phyloP scores from a whole-genome alignment of 1,140 invertebrate species.

The Chrysomallon squamiferum region DNA sequence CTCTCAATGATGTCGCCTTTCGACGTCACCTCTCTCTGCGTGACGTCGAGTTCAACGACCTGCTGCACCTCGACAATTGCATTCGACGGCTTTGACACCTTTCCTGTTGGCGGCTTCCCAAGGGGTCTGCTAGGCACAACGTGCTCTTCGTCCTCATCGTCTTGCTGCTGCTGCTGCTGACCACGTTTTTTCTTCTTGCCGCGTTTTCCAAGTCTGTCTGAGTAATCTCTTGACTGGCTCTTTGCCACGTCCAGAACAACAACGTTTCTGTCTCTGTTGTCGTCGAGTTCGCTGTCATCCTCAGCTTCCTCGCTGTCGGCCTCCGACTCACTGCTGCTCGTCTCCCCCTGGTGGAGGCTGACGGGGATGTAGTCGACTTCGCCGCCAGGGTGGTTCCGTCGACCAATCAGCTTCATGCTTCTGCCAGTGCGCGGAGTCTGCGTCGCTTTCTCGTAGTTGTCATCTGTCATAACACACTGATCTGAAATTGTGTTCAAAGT shows the following conservation, averaged over 20 bases:
- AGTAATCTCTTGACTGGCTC: conserved; percentile 17
- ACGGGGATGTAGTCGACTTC: conserved; percentile 12
- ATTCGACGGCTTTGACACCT: conserved; percentile 13
- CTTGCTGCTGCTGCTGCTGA: not conserved
- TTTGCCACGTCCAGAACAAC: conserved; percentile 18
- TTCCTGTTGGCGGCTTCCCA: conserved; percentile 8
- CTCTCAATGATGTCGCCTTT: conserved; percentile 26
- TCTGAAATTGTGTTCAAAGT: no score
- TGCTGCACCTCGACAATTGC: conserved; percentile 49
- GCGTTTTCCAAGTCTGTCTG: conserved; percentile 16
- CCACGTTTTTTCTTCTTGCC: conserved; percentile 1
- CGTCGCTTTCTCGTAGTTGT: conserved; percentile 30
- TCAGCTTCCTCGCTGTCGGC: conserved; percentile 13
- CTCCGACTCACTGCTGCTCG: conserved; percentile 25
- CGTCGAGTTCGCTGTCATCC: not conserved
- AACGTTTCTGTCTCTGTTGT: conserved; percentile 2
- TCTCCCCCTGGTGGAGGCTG: conserved; percentile 15
- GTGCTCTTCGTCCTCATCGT: conserved; percentile 21
- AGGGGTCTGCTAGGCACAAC: conserved; percentile 2
- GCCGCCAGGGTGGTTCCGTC: not conserved
- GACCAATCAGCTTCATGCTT: not conserved
- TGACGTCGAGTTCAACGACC: conserved; percentile 31
- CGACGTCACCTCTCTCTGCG: conserved; percentile 7
- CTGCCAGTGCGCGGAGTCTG: conserved; percentile 15
- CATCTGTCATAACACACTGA: conserved; percentile 35